phyloP scores from a whole-genome alignment of 2,113 vertebrate genomes.

The Callopanchax toddi region DNA sequence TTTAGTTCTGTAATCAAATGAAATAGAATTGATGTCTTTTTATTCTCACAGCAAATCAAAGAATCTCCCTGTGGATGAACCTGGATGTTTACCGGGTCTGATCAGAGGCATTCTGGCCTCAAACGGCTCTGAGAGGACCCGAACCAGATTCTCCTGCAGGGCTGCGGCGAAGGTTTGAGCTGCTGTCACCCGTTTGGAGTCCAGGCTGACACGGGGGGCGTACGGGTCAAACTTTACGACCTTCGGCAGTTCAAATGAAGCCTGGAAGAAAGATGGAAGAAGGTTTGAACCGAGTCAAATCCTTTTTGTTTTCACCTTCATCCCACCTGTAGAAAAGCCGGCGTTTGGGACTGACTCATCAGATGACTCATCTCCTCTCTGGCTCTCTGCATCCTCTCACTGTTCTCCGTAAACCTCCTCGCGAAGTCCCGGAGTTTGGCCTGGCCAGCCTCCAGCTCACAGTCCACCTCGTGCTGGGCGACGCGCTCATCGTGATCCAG shows the following conservation, averaged over 20 bases:
- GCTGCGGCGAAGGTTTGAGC: slow-evolving; percentile 38
- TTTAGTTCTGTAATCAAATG: slow-evolving; percentile 14
- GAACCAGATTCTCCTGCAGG: slow-evolving; percentile 62
- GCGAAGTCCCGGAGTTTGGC: slow-evolving; percentile 70
- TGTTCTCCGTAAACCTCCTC: slow-evolving; percentile 77
- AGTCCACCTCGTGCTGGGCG: slow-evolving; percentile 67
- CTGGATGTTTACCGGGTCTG: slow-evolving; percentile 54
- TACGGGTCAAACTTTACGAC: slow-evolving; percentile 63
- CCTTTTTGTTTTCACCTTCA: background rate
- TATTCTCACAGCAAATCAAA: background rate
- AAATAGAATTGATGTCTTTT: too few relatives aligned
- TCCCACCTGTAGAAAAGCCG: slow-evolving; percentile 88
- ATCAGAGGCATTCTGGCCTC: slow-evolving; percentile 54
- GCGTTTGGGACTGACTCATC: slow-evolving; percentile 75
- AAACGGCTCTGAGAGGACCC: slow-evolving; percentile 55
- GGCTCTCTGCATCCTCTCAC: slow-evolving; percentile 73
- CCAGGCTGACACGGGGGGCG: slow-evolving; percentile 61
- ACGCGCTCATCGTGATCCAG: slow-evolving; percentile 78
- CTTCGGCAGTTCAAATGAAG: slow-evolving; percentile 58
- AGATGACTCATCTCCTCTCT: slow-evolving; percentile 73
- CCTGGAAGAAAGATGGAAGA: slow-evolving; percentile 35
- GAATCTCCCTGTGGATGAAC: too few relatives aligned
- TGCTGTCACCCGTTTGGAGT: slow-evolving; percentile 61
- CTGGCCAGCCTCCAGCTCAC: slow-evolving; percentile 80
- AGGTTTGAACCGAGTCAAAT: background rate